Evolutionary conservation across 2,888 invertebrate species (phyloP).

Genomic region (Stenotaenia linearis): DNA sequence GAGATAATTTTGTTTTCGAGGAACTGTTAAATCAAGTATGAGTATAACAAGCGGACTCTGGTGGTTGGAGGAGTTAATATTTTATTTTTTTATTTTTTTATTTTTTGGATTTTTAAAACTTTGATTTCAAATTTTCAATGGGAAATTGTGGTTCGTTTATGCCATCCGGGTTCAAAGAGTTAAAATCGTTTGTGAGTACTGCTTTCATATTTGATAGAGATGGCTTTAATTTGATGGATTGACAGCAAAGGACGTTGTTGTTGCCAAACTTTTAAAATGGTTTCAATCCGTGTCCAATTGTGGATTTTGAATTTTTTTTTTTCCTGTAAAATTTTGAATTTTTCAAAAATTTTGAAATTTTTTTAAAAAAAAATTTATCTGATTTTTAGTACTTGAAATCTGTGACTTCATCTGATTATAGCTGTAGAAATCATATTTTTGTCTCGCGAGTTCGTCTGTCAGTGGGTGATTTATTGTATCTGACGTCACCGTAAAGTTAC

Average conservation of each 20-base stretch:
- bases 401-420: background rate
- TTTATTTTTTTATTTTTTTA: background rate
- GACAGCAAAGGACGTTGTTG: background rate
- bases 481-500: background rate
- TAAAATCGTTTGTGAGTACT: slow-evolving; percentile 23
- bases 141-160: background rate
- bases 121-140: too few relatives aligned
- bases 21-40: background rate
- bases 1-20: background rate
- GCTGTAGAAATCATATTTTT: background rate
- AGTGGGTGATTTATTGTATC: slow-evolving; percentile 17
- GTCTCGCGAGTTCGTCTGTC: slow-evolving; percentile 6
- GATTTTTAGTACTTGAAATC: background rate
- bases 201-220: slow-evolving; percentile 2
- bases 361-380: too few relatives aligned
- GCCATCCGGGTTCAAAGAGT: slow-evolving; percentile 24
- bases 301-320: background rate
- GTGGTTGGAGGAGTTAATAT: background rate
- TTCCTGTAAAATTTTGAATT: background rate
- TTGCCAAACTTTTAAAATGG: background rate
- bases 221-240: slow-evolving; percentile 14
- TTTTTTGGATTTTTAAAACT: background rate
- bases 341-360: too few relatives aligned
- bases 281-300: background rate
- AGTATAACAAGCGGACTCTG: background rate